Conservation (phyloP, 2,113 vertebrate genomes). For the Talpa occidentalis region DNA sequence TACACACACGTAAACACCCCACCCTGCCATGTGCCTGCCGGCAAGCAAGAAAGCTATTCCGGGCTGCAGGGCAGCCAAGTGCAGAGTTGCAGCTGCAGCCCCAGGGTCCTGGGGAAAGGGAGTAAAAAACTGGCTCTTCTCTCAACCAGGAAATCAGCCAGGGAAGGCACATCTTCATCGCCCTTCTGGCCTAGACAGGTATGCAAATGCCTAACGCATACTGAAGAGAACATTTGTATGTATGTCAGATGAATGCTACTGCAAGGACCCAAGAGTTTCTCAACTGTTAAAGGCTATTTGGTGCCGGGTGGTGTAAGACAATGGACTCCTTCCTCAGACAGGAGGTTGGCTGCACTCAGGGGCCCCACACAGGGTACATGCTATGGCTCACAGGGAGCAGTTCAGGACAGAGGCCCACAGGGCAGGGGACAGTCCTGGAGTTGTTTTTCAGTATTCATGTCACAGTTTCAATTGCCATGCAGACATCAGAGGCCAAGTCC, state of each 20-base stretch:
- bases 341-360: too few species aligned
- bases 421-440: too few species aligned
- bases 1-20: fast-evolving
- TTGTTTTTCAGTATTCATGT: background rate
- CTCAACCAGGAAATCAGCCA: background rate
- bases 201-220: background rate
- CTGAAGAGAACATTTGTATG: background rate
- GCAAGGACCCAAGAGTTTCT: background rate
- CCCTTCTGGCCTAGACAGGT: background rate
- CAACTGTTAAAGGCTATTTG: background rate
- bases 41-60: background rate
- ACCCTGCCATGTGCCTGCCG: background rate
- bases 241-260: background rate
- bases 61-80: background rate
- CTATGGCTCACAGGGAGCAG: background rate
- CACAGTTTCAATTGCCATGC: background rate
- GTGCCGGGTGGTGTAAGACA: background rate
- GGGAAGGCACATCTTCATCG: background rate
- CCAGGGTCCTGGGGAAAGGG: background rate
- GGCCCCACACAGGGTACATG: fast-evolving
- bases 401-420: background rate
- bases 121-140: background rate
- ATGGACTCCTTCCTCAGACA: fast-evolving
- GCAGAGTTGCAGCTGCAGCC: background rate
- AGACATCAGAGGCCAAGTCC: background rate